Evolutionary conservation across 2,797 vertebrate species (phyloP).

Genomic region (Nyctalus aviator): DNA sequence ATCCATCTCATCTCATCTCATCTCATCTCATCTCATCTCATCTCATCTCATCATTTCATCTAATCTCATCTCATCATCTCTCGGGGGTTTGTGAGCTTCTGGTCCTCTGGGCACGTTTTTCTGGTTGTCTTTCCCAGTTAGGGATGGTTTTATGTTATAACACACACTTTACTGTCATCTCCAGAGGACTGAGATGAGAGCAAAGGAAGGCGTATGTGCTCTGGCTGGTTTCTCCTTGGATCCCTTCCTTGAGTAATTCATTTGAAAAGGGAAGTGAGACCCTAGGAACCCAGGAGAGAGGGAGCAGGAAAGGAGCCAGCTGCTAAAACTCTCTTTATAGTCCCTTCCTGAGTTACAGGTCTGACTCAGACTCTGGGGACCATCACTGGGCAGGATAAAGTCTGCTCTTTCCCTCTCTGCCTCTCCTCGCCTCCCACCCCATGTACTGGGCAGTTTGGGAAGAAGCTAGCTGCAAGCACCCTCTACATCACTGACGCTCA

Average conservation of each 20-base stretch:
- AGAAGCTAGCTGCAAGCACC: background rate
- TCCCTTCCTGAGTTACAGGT: background rate
- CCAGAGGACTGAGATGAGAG: background rate
- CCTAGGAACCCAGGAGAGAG: background rate
- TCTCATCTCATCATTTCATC: no score
- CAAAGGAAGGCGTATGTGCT: background rate
- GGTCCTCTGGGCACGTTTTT: background rate
- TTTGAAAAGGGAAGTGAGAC: background rate
- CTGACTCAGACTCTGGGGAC: background rate
- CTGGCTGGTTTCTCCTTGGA: background rate
- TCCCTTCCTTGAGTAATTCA: background rate
- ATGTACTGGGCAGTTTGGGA: no score
- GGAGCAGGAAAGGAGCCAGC: background rate
- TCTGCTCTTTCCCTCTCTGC: background rate
- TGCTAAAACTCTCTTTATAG: background rate
- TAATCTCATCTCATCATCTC: no score
- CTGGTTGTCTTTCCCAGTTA: background rate
- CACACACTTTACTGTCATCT: background rate
- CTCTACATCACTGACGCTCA: background rate
- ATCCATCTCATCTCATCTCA: background rate
- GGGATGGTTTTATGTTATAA: background rate
- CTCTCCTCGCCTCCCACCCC: background rate
- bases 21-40: no score
- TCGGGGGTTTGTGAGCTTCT: background rate
- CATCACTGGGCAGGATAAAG: background rate